Conservation (phyloP, 2,113 vertebrate species). For the Salminus brasiliensis region DNA sequence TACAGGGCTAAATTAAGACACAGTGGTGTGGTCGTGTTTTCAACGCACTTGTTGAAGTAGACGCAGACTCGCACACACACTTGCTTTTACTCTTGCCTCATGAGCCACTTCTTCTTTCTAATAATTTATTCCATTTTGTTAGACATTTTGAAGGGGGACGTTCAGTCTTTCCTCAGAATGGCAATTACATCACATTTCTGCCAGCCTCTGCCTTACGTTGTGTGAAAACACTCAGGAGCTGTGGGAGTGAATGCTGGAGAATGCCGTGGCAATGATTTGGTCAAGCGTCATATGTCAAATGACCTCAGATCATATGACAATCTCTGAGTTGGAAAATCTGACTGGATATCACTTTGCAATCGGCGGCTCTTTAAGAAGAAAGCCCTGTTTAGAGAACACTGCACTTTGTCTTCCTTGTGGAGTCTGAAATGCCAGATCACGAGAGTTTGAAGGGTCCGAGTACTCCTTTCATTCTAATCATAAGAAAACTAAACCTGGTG, state of each 20-base stretch:
- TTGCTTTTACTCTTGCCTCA: slow-evolving; percentile 3
- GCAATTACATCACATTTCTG: background rate
- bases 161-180: background rate
- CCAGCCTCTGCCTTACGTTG: background rate
- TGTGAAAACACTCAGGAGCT: background rate
- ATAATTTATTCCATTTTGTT: background rate
- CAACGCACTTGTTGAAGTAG: background rate
- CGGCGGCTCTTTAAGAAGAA: background rate
- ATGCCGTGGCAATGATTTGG: background rate
- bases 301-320: slow-evolving; percentile 11
- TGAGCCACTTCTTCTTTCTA: slow-evolving; percentile 2
- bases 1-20: slow-evolving; percentile 23
- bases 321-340: slow-evolving; percentile 7
- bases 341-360: background rate
- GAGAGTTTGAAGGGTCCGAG: no score
- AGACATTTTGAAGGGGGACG: background rate
- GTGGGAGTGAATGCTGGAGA: background rate
- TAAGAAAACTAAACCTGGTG: no score
- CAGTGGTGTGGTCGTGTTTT: slow-evolving; percentile 2
- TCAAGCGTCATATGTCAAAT: slow-evolving; percentile 16
- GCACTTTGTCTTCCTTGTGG: background rate
- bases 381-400: background rate
- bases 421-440: background rate
- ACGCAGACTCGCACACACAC: background rate
- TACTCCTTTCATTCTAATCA: no score